Evolutionary conservation across 1,140 invertebrate species (phyloP).

Genomic region (Leptinotarsa defecta): DNA sequence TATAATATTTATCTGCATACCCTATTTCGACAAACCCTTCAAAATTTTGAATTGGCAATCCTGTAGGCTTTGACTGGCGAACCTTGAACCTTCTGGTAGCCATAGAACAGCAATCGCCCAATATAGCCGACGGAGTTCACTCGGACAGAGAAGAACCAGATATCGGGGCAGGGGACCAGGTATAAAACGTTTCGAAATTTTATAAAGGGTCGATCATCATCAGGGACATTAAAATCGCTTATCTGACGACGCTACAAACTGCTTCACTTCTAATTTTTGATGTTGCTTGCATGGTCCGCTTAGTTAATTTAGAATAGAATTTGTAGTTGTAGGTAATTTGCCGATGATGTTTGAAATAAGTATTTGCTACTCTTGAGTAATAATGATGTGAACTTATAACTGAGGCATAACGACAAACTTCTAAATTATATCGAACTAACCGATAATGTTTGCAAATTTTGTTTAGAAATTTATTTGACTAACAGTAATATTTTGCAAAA

Average conservation of each 20-base stretch:
- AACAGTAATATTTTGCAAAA: no score
- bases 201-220: not conserved
- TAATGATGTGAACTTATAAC: constrained; percentile 11
- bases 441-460: not conserved
- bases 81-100: constrained; percentile 98
- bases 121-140: constrained; percentile 97
- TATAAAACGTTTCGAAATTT: constrained; percentile 59
- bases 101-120: constrained; percentile 95
- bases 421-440: not conserved
- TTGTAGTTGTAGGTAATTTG: not conserved
- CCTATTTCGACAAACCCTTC: not conserved
- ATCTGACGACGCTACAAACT: no score
- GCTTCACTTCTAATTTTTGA: no score
- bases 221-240: not conserved
- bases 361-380: constrained; percentile 27
- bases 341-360: constrained; percentile 21
- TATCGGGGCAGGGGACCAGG: constrained; percentile 99
- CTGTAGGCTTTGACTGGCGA: constrained; percentile 95
- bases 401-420: constrained; percentile 6
- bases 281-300: no score
- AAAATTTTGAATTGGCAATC: constrained; percentile 27
- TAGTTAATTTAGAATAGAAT: no score
- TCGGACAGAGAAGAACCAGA: constrained; percentile 86
- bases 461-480: no score
- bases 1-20: not conserved